phyloP scores from a whole-genome alignment of 2,113 vertebrate genomes.

The Phrynosoma blainvillii region DNA sequence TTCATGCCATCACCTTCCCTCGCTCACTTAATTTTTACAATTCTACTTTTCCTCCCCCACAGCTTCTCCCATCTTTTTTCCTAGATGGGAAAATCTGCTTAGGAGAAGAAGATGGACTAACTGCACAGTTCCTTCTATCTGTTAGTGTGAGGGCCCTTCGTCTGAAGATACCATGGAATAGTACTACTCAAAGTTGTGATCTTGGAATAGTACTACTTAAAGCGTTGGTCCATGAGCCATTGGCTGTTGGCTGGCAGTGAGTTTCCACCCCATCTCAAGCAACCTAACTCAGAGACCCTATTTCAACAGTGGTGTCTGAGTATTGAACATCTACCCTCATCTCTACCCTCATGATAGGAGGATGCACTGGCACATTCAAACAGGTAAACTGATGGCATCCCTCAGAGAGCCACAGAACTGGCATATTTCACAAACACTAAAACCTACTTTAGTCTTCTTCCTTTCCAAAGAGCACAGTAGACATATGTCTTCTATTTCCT shows the following conservation, averaged over 20 bases:
- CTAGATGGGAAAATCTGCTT: not conserved
- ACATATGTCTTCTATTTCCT: constrained; percentile 58
- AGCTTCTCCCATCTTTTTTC: no score
- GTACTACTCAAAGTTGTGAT: no score
- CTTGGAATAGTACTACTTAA: no score
- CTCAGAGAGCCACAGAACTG: constrained; percentile 54
- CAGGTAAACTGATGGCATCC: constrained; percentile 38
- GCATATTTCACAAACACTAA: constrained; percentile 64
- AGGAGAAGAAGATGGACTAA: not conserved
- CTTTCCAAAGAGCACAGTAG: constrained; percentile 51
- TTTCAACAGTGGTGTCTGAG: not conserved
- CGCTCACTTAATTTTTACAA: not conserved
- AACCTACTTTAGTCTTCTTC: constrained; percentile 62
- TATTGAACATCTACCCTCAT: not conserved
- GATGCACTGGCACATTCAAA: not conserved
- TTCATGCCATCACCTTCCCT: no score
- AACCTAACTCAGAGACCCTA: not conserved
- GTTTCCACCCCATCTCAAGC: not conserved
- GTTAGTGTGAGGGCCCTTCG: no score
- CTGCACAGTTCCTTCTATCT: no score
- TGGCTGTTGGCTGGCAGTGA: no score
- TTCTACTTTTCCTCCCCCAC: no score
- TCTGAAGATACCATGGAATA: no score
- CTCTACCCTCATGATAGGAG: not conserved
- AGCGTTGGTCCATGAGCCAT: no score